Base-by-base conservation (phyloP, 2,888 invertebrate species). In the Sicus ferrugineus region DNA sequence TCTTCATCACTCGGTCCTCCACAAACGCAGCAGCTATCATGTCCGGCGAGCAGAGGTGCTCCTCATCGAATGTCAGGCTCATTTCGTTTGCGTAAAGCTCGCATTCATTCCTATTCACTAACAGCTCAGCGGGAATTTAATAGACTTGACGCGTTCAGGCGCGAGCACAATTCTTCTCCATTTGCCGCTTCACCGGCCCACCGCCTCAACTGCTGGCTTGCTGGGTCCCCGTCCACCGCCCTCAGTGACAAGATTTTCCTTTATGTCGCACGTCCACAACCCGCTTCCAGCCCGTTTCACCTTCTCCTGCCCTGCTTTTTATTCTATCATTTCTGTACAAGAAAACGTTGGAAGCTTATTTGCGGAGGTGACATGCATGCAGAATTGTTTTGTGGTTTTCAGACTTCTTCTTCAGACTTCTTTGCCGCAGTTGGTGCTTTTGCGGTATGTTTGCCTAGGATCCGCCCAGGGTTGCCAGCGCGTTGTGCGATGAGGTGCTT, bases 51-150 rank as follows among this genome's bases (percentile, higher is more conserved):
- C 59, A 23, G 11, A 21, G 16, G 38, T 26, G 23, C 42, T 67
- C 46, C 59, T 48, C 31, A 16, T 30, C 67, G 31, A 67, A 67
- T 59, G 48, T 58, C 19, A 46, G 59, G 48, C 64, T 52, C 67
- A 69, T 50, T 62, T 58, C 59, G 70, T 72, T 74, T 66, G 42
- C 71, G 63, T 68, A 69, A 73, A 73, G 70, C 69, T 71, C 70
- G 73, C 72, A 72, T 62, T 73, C 48, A 23, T 68, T 69, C 64
- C 70, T 73, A 74, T 73, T 73, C 72, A 73, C 73, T 75, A 73
- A 65, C 67, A 74, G 70, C 75, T 65, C 76, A 76, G 76, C 75
- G 71, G 73, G 75, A 71, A 71, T 74, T 75, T 76, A 75, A 76
- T 75, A 73, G 75, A 75, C 71, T 73, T 73, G 71, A 75, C 73